A percentile compares a stretch with the other conserved stretches of the same genome.
Evolutionary conservation across 2,888 invertebrate genomes (phyloP).

Genomic region (Ochlodes sylvanus): DNA sequence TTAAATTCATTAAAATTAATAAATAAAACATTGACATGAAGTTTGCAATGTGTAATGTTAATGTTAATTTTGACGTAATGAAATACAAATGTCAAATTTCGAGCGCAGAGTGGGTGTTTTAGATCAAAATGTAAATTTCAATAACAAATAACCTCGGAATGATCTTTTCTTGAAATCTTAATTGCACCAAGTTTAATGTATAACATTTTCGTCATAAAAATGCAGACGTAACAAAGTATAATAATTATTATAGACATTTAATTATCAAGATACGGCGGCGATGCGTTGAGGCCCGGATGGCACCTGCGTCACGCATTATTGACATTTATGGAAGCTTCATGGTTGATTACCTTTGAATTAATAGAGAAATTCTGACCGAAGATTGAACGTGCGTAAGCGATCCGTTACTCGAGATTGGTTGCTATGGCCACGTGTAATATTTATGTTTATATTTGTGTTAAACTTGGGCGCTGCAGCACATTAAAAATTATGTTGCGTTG

Average conservation of each 20-base stretch:
- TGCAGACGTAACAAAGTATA: background rate
- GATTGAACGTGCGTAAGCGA: conserved; percentile 28
- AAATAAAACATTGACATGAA: too few species aligned
- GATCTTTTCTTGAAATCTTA: background rate
- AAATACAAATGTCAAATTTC: too few species aligned
- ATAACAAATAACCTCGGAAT: too few species aligned
- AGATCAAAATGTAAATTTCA: too few species aligned
- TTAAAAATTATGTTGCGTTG: too few species aligned
- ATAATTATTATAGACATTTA: conserved; percentile 15
- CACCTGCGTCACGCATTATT: conserved; percentile 66
- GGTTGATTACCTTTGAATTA: conserved; percentile 43
- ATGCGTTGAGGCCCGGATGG: conserved; percentile 22
- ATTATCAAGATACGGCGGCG: conserved; percentile 10
- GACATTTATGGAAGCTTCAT: conserved; percentile 49
- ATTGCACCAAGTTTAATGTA: background rate
- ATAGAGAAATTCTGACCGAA: conserved; percentile 43
- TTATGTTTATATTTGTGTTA: conserved; percentile 4
- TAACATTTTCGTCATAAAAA: background rate
- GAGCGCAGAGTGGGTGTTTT: too few species aligned
- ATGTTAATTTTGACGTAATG: too few species aligned
- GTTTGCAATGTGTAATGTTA: too few species aligned
- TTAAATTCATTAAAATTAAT: too few species aligned
- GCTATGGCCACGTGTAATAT: background rate
- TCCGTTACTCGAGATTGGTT: conserved; percentile 15
- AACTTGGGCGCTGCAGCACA: background rate